phyloP scores from a whole-genome alignment of 2,888 invertebrate genomes.

The Nasonia oneida region DNA sequence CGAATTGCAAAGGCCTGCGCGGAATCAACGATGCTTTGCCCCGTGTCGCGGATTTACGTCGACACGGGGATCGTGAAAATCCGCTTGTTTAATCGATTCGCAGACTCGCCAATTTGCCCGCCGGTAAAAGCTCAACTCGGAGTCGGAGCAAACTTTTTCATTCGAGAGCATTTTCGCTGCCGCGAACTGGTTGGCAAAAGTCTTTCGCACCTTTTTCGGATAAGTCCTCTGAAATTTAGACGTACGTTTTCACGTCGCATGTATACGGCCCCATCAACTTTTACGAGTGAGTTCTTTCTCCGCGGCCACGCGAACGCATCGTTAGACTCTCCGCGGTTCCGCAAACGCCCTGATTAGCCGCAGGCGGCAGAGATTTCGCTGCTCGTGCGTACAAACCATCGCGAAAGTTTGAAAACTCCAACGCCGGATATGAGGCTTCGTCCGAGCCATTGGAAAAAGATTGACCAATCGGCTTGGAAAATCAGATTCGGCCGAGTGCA shows the following conservation, averaged over 20 bases:
- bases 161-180: too few relatives aligned
- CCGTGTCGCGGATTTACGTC: neutral
- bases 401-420: neutral
- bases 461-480: neutral
- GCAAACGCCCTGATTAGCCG: neutral
- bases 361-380: too few relatives aligned
- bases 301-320: neutral
- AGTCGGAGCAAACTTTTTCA: too few relatives aligned
- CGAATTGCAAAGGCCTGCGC: slow-evolving; percentile 47
- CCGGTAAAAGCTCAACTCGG: too few relatives aligned
- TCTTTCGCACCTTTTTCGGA: too few relatives aligned
- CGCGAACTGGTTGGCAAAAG: too few relatives aligned
- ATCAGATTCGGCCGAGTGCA: too few relatives aligned
- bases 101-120: too few relatives aligned
- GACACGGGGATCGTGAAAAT: neutral
- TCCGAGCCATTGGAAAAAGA: neutral
- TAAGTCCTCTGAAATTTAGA: neutral
- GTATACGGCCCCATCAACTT: neutral
- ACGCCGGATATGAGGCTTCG: neutral
- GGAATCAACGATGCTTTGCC: slow-evolving; percentile 14
- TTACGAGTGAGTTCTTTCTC: slow-evolving; percentile 1
- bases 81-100: neutral
- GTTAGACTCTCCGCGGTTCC: neutral
- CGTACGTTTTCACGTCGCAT: too few relatives aligned
- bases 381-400: too few relatives aligned